Base-by-base conservation (phyloP, 2,113 vertebrate species). In the Cheilinus undulatus region DNA sequence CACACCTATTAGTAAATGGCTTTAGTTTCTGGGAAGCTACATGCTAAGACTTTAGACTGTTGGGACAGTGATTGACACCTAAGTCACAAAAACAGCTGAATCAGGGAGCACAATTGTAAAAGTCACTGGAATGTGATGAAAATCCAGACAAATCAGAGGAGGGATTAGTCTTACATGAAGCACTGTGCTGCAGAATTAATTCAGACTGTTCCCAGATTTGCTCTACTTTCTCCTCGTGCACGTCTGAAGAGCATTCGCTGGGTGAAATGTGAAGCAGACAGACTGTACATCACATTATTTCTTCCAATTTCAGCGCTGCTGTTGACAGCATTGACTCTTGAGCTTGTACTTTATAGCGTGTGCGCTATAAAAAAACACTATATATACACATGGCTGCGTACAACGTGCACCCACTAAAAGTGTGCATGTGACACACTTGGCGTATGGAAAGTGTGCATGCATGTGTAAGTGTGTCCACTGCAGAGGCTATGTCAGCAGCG, bases 401-500 rank as follows among this genome's bases (percentile, higher is more conserved):
- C 26, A 62, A 40, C 66, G 17, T 12, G 20, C 63, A 38, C 40
- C 43, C 56, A 32, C 63, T 50, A 48, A 30, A 42, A 42, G 19
- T 42, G 40, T 42, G 64, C 48, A 49, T 11, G 56, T 40, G 52
- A 52, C 57, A 78, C 60, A 36, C 38, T 62, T 54, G 61, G 43
- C 43, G 32, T 42, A 23, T 30, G 56, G 36, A 17, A 45, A 27
- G 46, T 66, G 43, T 63, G 40, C 13, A 5, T 34, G 56, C 4
- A n/a, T 24, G 34, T 38, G 51, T 3, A 36, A 23, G 59, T 13
- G 58, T 40, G 42, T 53, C 61, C 34, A 11, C 51, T 22, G 71
- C 64, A 69, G 83, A 76, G 71, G 63, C 62, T 32, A 77, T 80
- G 82, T 89, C 81, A 87, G 83, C 77, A 61, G 82, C 12, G 1